A percentile compares a stretch with the other conserved stretches of the same genome.
phyloP scores from a whole-genome alignment of 2,113 vertebrate genomes.

The Oreotrochilus melanogaster region DNA sequence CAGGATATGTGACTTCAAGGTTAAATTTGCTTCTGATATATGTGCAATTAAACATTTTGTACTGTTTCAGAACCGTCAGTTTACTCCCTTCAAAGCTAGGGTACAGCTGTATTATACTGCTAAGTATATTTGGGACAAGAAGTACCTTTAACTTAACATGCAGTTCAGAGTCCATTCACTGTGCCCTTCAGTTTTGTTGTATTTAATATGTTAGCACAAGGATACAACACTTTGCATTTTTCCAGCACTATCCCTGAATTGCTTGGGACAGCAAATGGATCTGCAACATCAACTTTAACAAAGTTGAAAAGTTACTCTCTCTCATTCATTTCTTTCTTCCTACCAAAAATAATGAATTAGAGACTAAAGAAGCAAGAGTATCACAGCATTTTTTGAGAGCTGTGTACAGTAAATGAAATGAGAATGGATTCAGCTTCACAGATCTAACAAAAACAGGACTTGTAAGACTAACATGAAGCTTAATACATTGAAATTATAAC shows the following conservation, averaged over 20 bases:
- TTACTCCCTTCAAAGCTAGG: conserved; percentile 27
- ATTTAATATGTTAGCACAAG: conserved; percentile 54
- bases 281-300: background rate
- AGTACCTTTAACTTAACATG: conserved; percentile 43
- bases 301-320: background rate
- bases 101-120: conserved; percentile 31
- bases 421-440: conserved; percentile 2
- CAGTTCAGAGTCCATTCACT: conserved; percentile 37
- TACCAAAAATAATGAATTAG: conserved; percentile 26
- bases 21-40: conserved; percentile 68
- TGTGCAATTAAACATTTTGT: conserved; percentile 56
- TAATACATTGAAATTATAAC: conserved; percentile 30
- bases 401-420: conserved; percentile 37
- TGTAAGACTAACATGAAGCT: conserved; percentile 33
- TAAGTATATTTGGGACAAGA: conserved; percentile 32
- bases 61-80: conserved; percentile 62
- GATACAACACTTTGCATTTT: conserved; percentile 22
- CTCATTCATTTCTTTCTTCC: conserved; percentile 15
- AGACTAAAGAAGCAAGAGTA: conserved; percentile 25
- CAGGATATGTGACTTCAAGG: conserved; percentile 23
- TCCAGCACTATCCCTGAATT: conserved; percentile 4
- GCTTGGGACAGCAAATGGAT: background rate
- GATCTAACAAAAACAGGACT: conserved; percentile 45
- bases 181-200: background rate
- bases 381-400: conserved; percentile 24